phyloP scores from a whole-genome alignment of 2,113 vertebrate species.

The Sander vitreus region DNA sequence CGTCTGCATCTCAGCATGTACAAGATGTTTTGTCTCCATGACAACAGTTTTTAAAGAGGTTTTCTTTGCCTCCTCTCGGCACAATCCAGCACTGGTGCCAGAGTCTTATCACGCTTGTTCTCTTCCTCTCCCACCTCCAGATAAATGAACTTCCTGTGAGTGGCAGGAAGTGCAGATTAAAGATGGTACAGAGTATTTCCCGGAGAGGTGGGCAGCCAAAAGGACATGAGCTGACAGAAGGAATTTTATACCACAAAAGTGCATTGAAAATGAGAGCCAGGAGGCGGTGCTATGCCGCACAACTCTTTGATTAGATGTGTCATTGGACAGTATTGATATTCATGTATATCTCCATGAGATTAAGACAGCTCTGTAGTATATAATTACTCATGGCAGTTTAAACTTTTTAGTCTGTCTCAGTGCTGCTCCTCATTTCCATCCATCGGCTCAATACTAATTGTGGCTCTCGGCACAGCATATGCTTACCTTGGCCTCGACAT shows the following conservation, averaged over 20 bases:
- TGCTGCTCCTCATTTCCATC: slow-evolving; percentile 9
- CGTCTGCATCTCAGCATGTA: slow-evolving; percentile 20
- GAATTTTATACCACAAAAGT: slow-evolving; percentile 50
- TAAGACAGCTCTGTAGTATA: not conserved
- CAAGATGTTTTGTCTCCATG: slow-evolving; percentile 64
- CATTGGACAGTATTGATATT: slow-evolving; percentile 20
- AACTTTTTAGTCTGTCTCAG: not conserved
- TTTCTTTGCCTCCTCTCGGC: slow-evolving; percentile 24
- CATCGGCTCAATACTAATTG: not conserved
- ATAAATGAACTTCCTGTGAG: slow-evolving; percentile 67
- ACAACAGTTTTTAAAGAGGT: slow-evolving; percentile 42
- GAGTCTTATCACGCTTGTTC: slow-evolving; percentile 28
- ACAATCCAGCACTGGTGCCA: not conserved
- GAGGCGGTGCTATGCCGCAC: slow-evolving; percentile 23
- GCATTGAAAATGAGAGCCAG: slow-evolving; percentile 20
- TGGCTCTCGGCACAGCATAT: not conserved
- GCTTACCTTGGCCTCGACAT: not conserved
- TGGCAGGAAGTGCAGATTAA: slow-evolving; percentile 69
- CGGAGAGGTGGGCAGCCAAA: slow-evolving; percentile 48
- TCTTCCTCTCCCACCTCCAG: slow-evolving; percentile 23
- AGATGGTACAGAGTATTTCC: slow-evolving; percentile 65
- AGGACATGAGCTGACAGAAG: slow-evolving; percentile 70
- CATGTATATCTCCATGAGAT: not conserved
- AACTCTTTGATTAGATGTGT: slow-evolving; percentile 13
- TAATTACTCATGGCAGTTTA: slow-evolving; percentile 21